A percentile compares a stretch with the other conserved stretches of the same genome.
phyloP scores from a whole-genome alignment of 2,113 vertebrate species.

The Tetrax tetrax region DNA sequence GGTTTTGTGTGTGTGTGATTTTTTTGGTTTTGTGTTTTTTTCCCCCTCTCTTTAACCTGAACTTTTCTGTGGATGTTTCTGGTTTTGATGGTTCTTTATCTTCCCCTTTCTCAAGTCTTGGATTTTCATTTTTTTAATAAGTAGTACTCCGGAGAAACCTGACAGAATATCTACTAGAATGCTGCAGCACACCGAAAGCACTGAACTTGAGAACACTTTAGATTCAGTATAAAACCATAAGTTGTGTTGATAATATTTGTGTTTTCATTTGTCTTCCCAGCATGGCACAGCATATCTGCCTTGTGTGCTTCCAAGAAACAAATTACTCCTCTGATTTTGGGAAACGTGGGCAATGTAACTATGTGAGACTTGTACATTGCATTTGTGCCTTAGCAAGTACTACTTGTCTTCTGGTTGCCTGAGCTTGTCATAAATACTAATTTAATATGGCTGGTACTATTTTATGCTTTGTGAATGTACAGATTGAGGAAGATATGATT shows the following conservation, averaged over 20 bases:
- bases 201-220: not conserved
- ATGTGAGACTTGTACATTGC: not conserved
- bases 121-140: not conserved
- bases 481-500: conserved; percentile 45
- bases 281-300: not conserved
- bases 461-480: conserved; percentile 14
- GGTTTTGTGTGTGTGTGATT: rapidly evolving
- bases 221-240: not conserved
- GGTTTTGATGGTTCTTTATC: not conserved
- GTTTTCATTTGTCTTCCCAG: conserved; percentile 11
- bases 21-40: not conserved
- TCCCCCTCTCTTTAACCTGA: not conserved
- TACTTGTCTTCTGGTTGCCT: conserved; percentile 1
- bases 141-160: rapidly evolving
- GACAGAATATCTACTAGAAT: not conserved
- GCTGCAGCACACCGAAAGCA: not conserved
- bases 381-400: not conserved
- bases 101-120: not conserved
- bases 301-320: not conserved
- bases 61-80: not conserved
- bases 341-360: not conserved
- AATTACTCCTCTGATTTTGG: not conserved
- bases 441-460: conserved; percentile 19
- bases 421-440: conserved; percentile 41
- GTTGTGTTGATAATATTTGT: not conserved